These are phyloP conservation scores for Liparis tanakae DNA, from an alignment of 2,797 vertebrate species.

Conservation along the genomic window DNA sequence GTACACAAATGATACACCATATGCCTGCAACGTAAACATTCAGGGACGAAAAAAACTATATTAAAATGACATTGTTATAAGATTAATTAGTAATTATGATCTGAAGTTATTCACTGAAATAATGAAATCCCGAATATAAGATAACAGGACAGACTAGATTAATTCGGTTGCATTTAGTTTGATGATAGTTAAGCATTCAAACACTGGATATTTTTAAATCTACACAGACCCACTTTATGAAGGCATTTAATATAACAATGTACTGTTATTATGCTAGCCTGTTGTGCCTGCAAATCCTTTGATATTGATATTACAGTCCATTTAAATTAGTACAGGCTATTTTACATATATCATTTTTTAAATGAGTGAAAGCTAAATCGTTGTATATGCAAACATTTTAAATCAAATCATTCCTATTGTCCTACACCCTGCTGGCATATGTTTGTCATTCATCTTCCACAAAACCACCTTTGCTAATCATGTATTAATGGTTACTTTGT, in stretches of 20 bases:
- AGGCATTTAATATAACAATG: neutral
- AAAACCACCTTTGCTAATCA: neutral
- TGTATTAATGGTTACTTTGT: constrained; percentile 15
- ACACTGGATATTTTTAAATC: neutral
- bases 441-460: neutral
- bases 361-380: neutral
- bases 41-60: neutral
- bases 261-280: neutral
- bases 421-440: neutral
- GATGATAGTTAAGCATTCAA: neutral
- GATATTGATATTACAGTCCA: neutral
- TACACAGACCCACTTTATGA: neutral
- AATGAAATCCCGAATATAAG: neutral
- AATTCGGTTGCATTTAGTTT: neutral
- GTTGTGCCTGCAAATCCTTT: neutral
- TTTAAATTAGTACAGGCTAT: neutral
- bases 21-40: neutral
- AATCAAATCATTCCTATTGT: neutral
- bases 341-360: neutral
- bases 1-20: neutral
- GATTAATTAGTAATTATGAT: neutral
- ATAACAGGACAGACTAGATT: neutral
- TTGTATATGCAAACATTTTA: neutral
- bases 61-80: neutral
- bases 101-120: neutral